Base-by-base conservation (phyloP, 2,797 vertebrate species). In the Hipposideros larvatus region DNA sequence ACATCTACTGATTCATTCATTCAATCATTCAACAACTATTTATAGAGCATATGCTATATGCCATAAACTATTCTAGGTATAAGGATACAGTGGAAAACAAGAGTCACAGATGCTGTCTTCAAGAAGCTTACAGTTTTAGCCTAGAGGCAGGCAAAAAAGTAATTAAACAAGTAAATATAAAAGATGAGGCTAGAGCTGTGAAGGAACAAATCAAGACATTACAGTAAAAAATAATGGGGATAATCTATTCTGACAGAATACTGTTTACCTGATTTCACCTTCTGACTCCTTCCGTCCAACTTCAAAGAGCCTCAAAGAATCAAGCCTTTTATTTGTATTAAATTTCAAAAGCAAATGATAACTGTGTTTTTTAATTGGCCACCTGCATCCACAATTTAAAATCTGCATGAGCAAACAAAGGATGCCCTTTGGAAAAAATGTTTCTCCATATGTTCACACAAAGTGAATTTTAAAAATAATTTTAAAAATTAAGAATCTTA, bases 361-460 rank as follows among this genome's bases (percentile, higher is more conserved):
- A 92, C 74, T 94, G 41, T 85, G 24, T 80, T 90, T 90, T 88
- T 87, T 83, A 94, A 96, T 82, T 90, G 87, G 94, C 95, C 97
- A 96, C 95, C 85, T 97, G 92, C 34, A 87, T 73, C 55, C 83
- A 92, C 87, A 63, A 90, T 92, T 95, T 90, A 96, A 96, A 96
- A 96, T 94, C 92, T 93, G 53, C 94, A 80, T 84, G 66, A 93
- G 95, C 94, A 96, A 94, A 96, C 9, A 55, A 91, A 92, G 66
- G 79, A 90, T 82, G 94, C 68, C 89, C 94, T 96, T 93, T 94
- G 79, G 89, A 55, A 92, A 95, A 96, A 95, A 94, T 87, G 87
- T 65, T 91, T 89, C 95, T 87, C 96, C 97, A 85, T 97, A 97
- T 96, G 97, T 90, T 97, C 97, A 87, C 41, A 93, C 46, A 89